Evolutionary conservation across 1,140 invertebrate species (phyloP).

Genomic region (Panagrolaimus sp.): DNA sequence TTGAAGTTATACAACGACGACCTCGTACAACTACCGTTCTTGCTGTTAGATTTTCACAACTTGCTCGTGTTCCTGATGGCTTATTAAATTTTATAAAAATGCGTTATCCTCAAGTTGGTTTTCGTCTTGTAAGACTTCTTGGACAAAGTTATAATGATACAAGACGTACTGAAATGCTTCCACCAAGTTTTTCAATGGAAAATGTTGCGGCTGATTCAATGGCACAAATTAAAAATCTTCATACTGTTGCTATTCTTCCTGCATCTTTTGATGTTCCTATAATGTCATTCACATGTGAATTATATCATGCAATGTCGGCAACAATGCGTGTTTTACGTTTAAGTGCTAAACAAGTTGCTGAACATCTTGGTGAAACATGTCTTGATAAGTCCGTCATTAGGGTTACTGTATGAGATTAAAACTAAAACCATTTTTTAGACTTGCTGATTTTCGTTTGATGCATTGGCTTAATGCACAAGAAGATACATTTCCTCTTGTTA

Average conservation of each 20-base stretch:
- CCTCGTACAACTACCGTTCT: constrained; percentile 90
- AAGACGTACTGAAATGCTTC: constrained; percentile 18
- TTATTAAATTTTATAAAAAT: constrained; percentile 94
- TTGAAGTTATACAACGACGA: constrained; percentile 90
- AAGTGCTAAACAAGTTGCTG: constrained; percentile 43
- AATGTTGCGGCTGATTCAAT: constrained; percentile 38
- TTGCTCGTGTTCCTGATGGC: constrained; percentile 92
- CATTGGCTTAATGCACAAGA: constrained; percentile 97
- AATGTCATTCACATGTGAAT: constrained; percentile 86
- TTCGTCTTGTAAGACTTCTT: constrained; percentile 53
- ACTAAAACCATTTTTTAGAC: constrained; percentile 22
- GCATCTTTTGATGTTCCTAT: constrained; percentile 88
- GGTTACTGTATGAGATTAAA: constrained; percentile 6
- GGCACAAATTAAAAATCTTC: constrained; percentile 70
- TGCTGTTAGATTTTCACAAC: constrained; percentile 74
- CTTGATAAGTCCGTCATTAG: constrained; percentile 46
- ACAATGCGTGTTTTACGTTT: constrained; percentile 66
- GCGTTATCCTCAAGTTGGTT: constrained; percentile 73
- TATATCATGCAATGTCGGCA: constrained; percentile 83
- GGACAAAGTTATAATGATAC: constrained; percentile 52
- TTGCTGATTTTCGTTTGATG: constrained; percentile 69
- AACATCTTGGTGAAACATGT: constrained; percentile 46
- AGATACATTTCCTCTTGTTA: constrained; percentile 83
- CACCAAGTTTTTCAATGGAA: constrained; percentile 13
- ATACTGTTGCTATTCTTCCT: constrained; percentile 89